Base-by-base conservation (phyloP, 2,113 vertebrate genomes). In the Scomber scombrus region DNA sequence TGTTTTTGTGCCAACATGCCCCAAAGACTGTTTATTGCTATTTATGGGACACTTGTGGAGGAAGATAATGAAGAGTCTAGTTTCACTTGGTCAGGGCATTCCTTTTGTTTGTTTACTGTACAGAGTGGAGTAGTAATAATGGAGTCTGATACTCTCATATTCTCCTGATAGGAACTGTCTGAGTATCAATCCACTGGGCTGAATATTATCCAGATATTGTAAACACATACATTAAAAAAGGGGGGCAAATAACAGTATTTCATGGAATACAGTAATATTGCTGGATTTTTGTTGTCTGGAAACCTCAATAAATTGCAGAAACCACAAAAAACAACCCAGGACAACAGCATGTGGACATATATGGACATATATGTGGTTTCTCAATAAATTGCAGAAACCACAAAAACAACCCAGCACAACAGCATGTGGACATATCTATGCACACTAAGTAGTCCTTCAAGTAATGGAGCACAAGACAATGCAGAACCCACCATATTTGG, bases 61-160 rank as follows among this genome's bases (percentile, higher is more conserved):
- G 51, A 46, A 34, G 1, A 15, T 58, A 13, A 11, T 21, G 23
- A 55, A 51, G 68, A 70, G 62, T 80, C 18, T 29, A n/a, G 52
- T 82, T 87, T 88, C 60, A 55, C 71, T 60, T 52, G 11, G 73
- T 89, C 85, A 80, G 75, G 78, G 49, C 58, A 71, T 89, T 89
- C 56, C 66, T 75, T 26, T 29, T 77, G 54, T 72, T 88, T 89
- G 85, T 89, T 91, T 86, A 85, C 79, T 75, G 45, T 67, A 81
- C 49, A 60, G 57, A 70, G n/a, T 62, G 31, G 12, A 64, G 67
- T 31, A 54, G 63, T 18, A 58, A n/a, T 66, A 63, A 46, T 77
- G 61, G 57, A 64, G 43, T 60, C 10, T 13, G 11, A 2, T 49
- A 54, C 5, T 34, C 7, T 34, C 7, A 34, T 34, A 34, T 34